These are phyloP conservation scores for Lasioglossum marginatum DNA, from an alignment of 2,888 invertebrate species.

Conservation along the genomic window DNA sequence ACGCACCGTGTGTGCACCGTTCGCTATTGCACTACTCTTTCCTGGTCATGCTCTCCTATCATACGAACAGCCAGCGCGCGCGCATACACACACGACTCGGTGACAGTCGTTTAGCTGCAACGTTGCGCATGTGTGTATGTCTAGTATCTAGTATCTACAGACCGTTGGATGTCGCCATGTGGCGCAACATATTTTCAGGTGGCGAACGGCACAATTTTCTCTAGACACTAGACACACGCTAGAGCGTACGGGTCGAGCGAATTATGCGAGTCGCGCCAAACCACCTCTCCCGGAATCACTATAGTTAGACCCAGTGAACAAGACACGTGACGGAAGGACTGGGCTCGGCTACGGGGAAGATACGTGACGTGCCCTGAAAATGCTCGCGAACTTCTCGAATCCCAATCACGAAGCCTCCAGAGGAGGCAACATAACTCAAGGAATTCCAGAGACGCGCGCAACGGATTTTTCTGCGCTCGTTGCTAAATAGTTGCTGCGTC, in stretches of 20 bases:
- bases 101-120: neutral
- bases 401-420: constrained; percentile 33
- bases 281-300: constrained; percentile 53
- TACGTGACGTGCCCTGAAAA: constrained; percentile 47
- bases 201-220: constrained; percentile 52
- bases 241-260: constrained; percentile 19
- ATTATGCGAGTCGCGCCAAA: constrained; percentile 59
- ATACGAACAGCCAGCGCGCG: neutral
- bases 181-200: constrained; percentile 72
- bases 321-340: constrained; percentile 56
- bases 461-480: constrained; percentile 10
- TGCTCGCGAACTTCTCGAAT: constrained; percentile 39
- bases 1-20: constrained; percentile 26
- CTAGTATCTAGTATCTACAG: constrained; percentile 20
- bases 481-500: constrained; percentile 1
- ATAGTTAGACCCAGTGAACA: constrained; percentile 59
- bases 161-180: constrained; percentile 73
- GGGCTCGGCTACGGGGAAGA: constrained; percentile 26
- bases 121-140: neutral
- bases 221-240: constrained; percentile 54
- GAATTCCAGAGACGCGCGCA: constrained; percentile 9
- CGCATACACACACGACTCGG: neutral
- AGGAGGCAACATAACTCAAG: constrained; percentile 4
- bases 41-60: constrained; percentile 41
- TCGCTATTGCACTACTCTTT: constrained; percentile 28